Conservation (phyloP, 2,797 vertebrate species). For the Pangasius djambal region DNA sequence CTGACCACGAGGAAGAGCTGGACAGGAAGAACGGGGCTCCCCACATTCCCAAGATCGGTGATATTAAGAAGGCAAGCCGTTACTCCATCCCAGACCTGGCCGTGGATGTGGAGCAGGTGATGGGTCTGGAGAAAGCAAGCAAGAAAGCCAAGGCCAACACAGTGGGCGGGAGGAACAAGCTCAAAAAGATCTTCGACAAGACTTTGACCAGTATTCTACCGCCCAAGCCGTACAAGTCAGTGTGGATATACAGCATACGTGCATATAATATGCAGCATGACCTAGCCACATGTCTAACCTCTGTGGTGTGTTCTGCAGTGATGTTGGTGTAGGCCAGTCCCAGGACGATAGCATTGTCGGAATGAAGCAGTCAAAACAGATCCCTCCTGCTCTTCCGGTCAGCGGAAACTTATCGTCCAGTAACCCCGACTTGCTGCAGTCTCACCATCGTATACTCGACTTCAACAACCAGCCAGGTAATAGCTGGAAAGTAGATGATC, state of each 20-base stretch:
- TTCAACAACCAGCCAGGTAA: constrained; percentile 95
- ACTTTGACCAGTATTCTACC: constrained; percentile 98
- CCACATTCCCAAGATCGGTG: constrained; percentile 97
- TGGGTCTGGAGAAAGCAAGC: constrained; percentile 94
- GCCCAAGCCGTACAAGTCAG: constrained; percentile 98
- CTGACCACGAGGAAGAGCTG: constrained; percentile 80
- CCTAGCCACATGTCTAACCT: not conserved
- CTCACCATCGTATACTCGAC: constrained; percentile 96
- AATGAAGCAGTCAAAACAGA: constrained; percentile 94
- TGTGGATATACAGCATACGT: not conserved
- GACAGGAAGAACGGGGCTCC: constrained; percentile 94
- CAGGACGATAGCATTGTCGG: constrained; percentile 99
- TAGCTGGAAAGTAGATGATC: constrained; percentile 8
- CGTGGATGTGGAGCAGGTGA: constrained; percentile 96
- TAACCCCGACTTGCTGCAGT: constrained; percentile 95
- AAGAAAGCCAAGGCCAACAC: constrained; percentile 96
- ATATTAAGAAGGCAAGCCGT: constrained; percentile 96
- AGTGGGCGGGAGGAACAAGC: constrained; percentile 94
- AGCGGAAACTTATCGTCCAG: constrained; percentile 97
- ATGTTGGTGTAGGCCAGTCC: constrained; percentile 95
- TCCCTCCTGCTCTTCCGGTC: constrained; percentile 91
- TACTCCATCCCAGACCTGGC: constrained; percentile 98
- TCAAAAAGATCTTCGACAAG: constrained; percentile 99
- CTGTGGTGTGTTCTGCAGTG: constrained; percentile 72
- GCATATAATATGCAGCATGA: not conserved